Evolutionary conservation across 2,888 invertebrate genomes (phyloP).

Genomic region (Ctenicera cuprea): DNA sequence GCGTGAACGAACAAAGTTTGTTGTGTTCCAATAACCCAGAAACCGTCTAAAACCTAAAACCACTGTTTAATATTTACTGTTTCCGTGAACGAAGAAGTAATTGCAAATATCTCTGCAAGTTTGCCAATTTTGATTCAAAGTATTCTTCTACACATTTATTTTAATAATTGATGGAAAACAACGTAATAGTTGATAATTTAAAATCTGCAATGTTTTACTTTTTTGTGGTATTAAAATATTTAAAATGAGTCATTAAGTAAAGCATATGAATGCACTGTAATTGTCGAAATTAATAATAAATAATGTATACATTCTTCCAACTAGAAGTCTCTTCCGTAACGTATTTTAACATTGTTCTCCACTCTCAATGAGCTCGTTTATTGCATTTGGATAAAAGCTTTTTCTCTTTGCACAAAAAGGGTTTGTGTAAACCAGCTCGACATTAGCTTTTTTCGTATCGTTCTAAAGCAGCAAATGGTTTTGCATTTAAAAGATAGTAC

Average conservation of each 20-base stretch:
- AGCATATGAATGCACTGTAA: too few species aligned
- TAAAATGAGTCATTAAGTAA: too few species aligned
- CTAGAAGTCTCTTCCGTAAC: background rate
- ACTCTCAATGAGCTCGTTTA: background rate
- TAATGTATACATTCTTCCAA: background rate
- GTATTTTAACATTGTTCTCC: background rate
- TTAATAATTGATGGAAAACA: too few species aligned
- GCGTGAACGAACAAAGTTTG: conserved; percentile 1
- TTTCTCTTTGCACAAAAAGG: conserved; percentile 1
- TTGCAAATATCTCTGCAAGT: background rate
- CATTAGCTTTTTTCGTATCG: conserved; percentile 4
- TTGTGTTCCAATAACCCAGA: conserved; percentile 10
- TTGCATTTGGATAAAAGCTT: conserved; percentile 14
- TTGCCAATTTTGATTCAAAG: too few species aligned
- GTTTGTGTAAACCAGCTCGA: conserved; percentile 7
- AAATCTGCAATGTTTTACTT: too few species aligned
- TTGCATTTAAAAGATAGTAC: background rate
- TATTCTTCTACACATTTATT: too few species aligned
- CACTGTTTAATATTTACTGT: background rate
- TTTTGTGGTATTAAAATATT: too few species aligned
- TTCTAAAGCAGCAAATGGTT: conserved; percentile 1
- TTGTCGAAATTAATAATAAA: background rate
- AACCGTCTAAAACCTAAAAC: background rate
- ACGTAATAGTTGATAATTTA: too few species aligned
- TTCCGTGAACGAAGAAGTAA: background rate